These are phyloP conservation scores for Zoanthus gigantus DNA, from an alignment of 92 coral and sea anemone genomes.

Conservation along the genomic window DNA sequence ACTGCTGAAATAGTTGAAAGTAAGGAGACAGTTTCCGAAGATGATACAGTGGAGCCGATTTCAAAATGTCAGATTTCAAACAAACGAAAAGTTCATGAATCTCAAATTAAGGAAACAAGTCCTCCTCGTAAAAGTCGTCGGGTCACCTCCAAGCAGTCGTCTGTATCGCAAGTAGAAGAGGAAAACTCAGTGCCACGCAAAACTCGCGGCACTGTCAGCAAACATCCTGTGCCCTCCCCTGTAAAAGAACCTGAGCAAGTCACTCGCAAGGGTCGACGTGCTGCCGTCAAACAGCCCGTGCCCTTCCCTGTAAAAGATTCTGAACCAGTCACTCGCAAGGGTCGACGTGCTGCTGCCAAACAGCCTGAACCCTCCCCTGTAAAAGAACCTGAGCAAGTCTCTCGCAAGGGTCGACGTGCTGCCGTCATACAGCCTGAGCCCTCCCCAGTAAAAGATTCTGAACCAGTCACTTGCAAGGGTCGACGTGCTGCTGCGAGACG, in stretches of 20 bases:
- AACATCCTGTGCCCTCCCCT: slow-evolving; percentile 1
- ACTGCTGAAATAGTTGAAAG: slow-evolving; percentile 31
- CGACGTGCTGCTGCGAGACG: not conserved
- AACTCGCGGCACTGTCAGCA: not conserved
- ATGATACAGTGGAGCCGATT: slow-evolving; percentile 35
- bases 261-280: not conserved
- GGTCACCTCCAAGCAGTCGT: not conserved
- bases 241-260: not conserved
- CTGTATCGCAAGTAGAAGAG: slow-evolving; percentile 2
- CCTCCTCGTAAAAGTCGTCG: slow-evolving; percentile 1
- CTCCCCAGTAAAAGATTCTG: not conserved
- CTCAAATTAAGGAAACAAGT: not conserved
- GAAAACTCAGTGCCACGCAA: not conserved
- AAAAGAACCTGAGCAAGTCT: not conserved
- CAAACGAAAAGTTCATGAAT: slow-evolving; percentile 30
- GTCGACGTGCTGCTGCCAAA: slow-evolving; percentile 26
- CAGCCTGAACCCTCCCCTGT: not conserved
- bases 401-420: not conserved
- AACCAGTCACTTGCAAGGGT: not conserved
- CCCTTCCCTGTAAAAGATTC: not conserved
- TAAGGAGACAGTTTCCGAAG: slow-evolving; percentile 13
- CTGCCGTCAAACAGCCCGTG: not conserved
- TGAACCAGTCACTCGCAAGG: not conserved
- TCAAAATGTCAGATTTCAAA: not conserved
- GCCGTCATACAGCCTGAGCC: not conserved